These are phyloP conservation scores for Keiferia lycopersicella DNA, from an alignment of 2,888 invertebrate genomes.

Conservation along the genomic window DNA sequence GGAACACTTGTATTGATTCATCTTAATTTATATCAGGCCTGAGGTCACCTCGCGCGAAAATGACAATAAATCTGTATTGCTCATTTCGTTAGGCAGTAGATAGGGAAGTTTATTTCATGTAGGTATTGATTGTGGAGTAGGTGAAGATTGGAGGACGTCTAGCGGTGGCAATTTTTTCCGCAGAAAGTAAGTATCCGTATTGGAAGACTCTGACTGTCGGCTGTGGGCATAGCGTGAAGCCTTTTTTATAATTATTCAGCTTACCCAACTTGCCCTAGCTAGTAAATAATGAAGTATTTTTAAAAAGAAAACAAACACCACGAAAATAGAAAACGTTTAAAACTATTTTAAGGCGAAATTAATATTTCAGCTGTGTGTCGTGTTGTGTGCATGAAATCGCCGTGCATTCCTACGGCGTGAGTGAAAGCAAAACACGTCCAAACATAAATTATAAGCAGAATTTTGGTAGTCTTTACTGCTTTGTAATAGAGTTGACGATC, in stretches of 20 bases:
- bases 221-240: too few species aligned
- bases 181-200: too few species aligned
- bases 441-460: background rate
- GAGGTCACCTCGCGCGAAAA: slow-evolving; percentile 13
- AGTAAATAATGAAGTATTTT: background rate
- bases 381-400: background rate
- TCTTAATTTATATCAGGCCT: slow-evolving; percentile 29
- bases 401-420: background rate
- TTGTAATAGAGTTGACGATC: slow-evolving; percentile 9
- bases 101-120: too few species aligned
- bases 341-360: background rate
- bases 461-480: background rate
- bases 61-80: background rate
- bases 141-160: too few species aligned
- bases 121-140: too few species aligned
- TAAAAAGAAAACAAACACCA: background rate
- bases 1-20: slow-evolving; percentile 43
- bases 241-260: too few species aligned
- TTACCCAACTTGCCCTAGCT: too few species aligned
- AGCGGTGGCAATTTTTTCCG: too few species aligned
- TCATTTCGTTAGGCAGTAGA: background rate
- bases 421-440: slow-evolving; percentile 11
- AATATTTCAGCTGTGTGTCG: background rate
- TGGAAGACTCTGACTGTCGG: too few species aligned
- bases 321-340: background rate